Conservation (phyloP, 2,888 invertebrate genomes). For the Oithona nana region DNA sequence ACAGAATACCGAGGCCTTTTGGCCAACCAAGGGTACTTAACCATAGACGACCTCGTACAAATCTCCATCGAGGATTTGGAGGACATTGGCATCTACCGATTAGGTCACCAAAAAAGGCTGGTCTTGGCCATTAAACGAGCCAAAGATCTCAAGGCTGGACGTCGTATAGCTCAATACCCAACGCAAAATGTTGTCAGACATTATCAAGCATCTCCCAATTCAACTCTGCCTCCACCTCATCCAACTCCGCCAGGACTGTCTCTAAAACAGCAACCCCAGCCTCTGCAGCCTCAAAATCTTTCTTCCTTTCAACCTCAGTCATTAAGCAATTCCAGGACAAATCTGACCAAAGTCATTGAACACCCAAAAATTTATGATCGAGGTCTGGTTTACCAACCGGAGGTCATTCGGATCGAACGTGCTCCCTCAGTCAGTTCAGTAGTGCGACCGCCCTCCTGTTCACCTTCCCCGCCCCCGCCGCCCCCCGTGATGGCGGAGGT, state of each 20-base stretch:
- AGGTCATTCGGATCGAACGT: conserved; percentile 1
- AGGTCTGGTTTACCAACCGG: not conserved
- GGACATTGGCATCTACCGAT: conserved; percentile 49
- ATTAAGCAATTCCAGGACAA: conserved; percentile 7
- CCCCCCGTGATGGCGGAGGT: not conserved
- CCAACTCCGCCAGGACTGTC: conserved; percentile 40
- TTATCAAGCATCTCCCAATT: conserved; percentile 3
- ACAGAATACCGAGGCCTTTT: conserved; percentile 81
- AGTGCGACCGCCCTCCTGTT: not conserved
- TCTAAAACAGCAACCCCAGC: conserved; percentile 46
- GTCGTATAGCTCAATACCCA: conserved; percentile 28
- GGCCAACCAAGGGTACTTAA: conserved; percentile 76
- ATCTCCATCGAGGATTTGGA: conserved; percentile 97
- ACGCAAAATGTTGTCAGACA: conserved; percentile 19
- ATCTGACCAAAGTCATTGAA: not conserved
- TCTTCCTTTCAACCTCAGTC: no score
- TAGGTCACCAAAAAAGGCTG: conserved; percentile 96
- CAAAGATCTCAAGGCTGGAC: conserved; percentile 75
- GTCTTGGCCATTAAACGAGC: conserved; percentile 88
- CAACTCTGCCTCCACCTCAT: conserved; percentile 26
- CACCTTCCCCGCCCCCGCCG: not conserved
- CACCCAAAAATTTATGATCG: no score
- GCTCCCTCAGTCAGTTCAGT: not conserved
- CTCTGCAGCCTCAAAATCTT: conserved; percentile 15
- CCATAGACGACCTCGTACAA: conserved; percentile 80